A percentile compares a stretch with the other conserved stretches of the same genome.
These are phyloP conservation scores for Tachystola acroxantha DNA, from an alignment of 2,888 invertebrate species.

Conservation along the genomic window DNA sequence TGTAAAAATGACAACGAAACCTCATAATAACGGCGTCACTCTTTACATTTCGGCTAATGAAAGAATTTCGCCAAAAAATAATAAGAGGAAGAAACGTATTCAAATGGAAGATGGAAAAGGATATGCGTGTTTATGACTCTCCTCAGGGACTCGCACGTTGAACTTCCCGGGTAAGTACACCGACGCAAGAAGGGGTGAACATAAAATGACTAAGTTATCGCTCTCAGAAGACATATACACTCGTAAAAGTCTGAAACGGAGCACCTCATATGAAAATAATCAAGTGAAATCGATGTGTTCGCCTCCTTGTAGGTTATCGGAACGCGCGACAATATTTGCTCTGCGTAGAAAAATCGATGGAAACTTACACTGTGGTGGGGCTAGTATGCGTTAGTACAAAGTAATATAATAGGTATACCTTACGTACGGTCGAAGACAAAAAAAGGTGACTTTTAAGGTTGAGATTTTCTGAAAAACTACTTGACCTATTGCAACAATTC, in stretches of 20 bases:
- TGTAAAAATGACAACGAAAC: neutral
- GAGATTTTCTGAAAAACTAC: too few species aligned
- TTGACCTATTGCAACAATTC: too few species aligned
- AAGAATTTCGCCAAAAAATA: constrained; percentile 26
- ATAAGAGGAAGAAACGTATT: constrained; percentile 45
- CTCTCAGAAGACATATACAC: constrained; percentile 70
- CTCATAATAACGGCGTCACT: constrained; percentile 4
- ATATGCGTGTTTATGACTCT: constrained; percentile 66
- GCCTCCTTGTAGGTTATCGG: constrained; percentile 18
- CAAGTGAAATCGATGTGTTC: constrained; percentile 57
- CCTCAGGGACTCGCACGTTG: constrained; percentile 60
- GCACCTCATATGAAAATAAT: constrained; percentile 70
- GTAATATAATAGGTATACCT: too few species aligned
- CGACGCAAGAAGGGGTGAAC: constrained; percentile 63
- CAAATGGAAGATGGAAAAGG: constrained; percentile 62
- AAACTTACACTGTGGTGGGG: too few species aligned
- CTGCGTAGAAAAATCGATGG: too few species aligned
- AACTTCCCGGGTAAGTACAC: constrained; percentile 61
- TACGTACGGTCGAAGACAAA: too few species aligned
- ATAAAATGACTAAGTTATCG: constrained; percentile 76
- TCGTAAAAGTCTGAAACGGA: constrained; percentile 66
- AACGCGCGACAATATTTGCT: constrained; percentile 1
- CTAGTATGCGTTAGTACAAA: too few species aligned
- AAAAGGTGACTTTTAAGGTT: too few species aligned
- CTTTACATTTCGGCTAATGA: constrained; percentile 19